These are phyloP conservation scores for Dendrolimus houi DNA, from an alignment of 2,888 invertebrate species.

Conservation along the genomic window DNA sequence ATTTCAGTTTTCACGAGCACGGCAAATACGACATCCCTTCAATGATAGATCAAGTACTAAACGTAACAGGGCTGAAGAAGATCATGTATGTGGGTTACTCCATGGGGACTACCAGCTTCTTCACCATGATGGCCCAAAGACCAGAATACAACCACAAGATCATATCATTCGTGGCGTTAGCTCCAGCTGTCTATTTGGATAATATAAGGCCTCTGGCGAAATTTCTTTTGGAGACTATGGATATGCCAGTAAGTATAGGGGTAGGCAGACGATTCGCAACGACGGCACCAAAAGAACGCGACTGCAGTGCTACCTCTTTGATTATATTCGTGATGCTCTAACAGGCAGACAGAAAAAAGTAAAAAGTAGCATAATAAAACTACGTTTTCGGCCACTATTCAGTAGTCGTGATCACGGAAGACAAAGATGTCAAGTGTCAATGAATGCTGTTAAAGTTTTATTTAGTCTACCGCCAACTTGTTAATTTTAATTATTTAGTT, in stretches of 20 bases:
- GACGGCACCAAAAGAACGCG: too few species aligned
- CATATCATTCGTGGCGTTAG: conserved; percentile 65
- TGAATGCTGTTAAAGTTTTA: too few species aligned
- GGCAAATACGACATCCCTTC: conserved; percentile 75
- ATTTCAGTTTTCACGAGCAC: conserved; percentile 75
- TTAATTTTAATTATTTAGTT: too few species aligned
- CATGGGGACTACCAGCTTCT: conserved; percentile 74
- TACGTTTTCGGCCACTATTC: too few species aligned
- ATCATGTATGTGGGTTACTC: conserved; percentile 77
- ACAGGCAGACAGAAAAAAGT: too few species aligned
- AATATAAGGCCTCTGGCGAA: conserved; percentile 32
- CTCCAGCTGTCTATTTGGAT: conserved; percentile 69
- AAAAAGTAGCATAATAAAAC: too few species aligned
- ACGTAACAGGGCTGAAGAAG: conserved; percentile 49
- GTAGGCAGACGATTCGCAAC: too few species aligned
- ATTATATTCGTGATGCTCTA: too few species aligned
- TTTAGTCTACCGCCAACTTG: too few species aligned
- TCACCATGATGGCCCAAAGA: conserved; percentile 70
- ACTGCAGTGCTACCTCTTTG: too few species aligned
- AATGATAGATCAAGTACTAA: conserved; percentile 68
- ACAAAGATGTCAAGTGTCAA: too few species aligned
- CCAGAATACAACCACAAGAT: conserved; percentile 75
- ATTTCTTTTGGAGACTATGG: conserved; percentile 30
- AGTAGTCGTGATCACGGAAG: too few species aligned
- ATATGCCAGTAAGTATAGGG: conserved; percentile 38